A percentile compares a stretch with the other conserved stretches of the same genome.
Conservation (phyloP, 2,888 invertebrate genomes). For the Zygogramma bicolorata region DNA sequence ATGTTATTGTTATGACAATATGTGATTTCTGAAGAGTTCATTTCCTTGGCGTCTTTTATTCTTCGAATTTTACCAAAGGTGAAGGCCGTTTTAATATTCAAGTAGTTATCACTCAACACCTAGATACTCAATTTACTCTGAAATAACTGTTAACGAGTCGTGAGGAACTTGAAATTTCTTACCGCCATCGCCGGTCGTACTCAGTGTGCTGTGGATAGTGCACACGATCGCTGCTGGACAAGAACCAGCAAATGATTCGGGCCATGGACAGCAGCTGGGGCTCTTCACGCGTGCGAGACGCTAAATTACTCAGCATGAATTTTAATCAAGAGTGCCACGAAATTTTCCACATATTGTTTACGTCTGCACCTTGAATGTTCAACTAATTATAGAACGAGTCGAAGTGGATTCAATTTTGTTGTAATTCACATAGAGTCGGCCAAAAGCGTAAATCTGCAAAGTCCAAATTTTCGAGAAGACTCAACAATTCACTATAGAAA, state of each 20-base stretch:
- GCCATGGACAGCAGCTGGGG: constrained; percentile 38
- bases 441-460: no score
- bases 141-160: constrained; percentile 47
- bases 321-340: constrained; percentile 44
- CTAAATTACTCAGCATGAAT: constrained; percentile 50
- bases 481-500: no score
- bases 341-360: constrained; percentile 36
- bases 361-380: constrained; percentile 19
- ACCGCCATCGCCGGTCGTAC: constrained; percentile 40
- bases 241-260: constrained; percentile 40
- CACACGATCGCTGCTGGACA: constrained; percentile 29
- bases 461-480: no score
- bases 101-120: constrained; percentile 38
- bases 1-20: no score
- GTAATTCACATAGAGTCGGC: no score
- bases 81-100: constrained; percentile 23
- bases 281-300: constrained; percentile 39
- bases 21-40: no score
- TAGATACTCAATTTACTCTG: constrained; percentile 47
- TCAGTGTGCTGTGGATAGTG: background rate
- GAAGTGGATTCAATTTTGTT: no score
- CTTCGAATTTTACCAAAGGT: no score
- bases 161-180: constrained; percentile 32
- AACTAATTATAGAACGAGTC: background rate
- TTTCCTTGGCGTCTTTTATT: no score